Percentiles rank a stretch among this genome's conserved stretches.
Conservation (phyloP, 2,888 invertebrate genomes). For the Stratiomys singularior region DNA sequence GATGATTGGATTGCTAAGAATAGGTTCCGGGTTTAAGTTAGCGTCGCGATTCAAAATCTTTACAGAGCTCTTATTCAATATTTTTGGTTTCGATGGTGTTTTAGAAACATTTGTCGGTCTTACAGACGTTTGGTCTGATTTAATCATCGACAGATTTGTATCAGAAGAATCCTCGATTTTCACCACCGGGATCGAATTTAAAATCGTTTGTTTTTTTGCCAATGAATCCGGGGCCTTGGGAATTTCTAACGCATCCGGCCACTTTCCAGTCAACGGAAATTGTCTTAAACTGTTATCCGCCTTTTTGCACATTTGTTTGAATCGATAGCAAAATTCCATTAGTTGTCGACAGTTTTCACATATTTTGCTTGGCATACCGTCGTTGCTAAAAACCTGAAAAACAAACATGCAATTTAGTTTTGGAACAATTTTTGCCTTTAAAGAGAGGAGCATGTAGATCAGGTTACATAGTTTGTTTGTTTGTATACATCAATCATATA, state of each 20-base stretch:
- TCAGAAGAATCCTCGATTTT: not conserved
- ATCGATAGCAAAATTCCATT: conserved; percentile 77
- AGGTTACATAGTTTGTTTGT: too few relatives aligned
- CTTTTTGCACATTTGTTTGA: conserved; percentile 79
- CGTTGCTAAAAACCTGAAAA: conserved; percentile 64
- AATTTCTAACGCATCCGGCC: conserved; percentile 67
- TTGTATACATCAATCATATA: too few relatives aligned
- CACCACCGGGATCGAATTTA: conserved; percentile 13
- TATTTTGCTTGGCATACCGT: conserved; percentile 80
- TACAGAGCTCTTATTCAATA: conserved; percentile 62
- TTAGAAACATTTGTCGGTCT: not conserved
- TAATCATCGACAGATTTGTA: not conserved
- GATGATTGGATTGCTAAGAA: conserved; percentile 60
- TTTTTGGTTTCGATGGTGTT: conserved; percentile 55
- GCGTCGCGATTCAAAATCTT: conserved; percentile 63
- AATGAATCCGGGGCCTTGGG: conserved; percentile 65
- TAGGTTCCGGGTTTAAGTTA: conserved; percentile 58
- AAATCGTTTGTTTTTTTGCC: conserved; percentile 16
- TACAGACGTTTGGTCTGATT: not conserved
- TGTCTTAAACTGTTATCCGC: conserved; percentile 78
- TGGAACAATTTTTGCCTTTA: too few relatives aligned
- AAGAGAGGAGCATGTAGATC: too few relatives aligned
- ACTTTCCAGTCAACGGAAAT: conserved; percentile 73
- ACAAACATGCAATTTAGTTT: too few relatives aligned
- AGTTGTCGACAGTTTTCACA: conserved; percentile 76